These are phyloP conservation scores for Pao palembangensis DNA, from an alignment of 2,113 vertebrate genomes.

Conservation along the genomic window DNA sequence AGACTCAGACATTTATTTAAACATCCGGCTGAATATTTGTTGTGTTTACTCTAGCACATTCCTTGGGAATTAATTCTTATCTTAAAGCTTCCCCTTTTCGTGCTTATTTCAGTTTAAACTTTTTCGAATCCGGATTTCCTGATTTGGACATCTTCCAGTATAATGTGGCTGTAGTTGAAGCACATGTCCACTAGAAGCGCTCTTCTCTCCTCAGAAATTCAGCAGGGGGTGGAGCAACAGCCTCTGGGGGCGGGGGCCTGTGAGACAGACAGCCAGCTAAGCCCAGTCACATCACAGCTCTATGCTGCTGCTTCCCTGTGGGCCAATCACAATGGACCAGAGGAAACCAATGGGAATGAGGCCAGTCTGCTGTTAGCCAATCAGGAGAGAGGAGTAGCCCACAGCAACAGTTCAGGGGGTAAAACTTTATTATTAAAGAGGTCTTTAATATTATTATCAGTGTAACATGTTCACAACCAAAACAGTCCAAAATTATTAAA, in stretches of 20 bases:
- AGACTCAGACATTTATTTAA: no score
- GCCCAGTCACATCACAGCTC: constrained; percentile 66
- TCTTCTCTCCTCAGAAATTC: constrained; percentile 69
- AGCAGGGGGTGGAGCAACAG: constrained; percentile 71
- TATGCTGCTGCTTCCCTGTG: constrained; percentile 56
- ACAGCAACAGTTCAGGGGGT: constrained; percentile 63
- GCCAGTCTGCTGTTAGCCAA: constrained; percentile 57
- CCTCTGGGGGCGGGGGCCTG: constrained; percentile 62
- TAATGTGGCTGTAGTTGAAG: constrained; percentile 14
- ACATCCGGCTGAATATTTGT: not conserved
- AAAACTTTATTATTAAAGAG: constrained; percentile 18
- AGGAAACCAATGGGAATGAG: constrained; percentile 67
- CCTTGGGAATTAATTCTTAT: not conserved
- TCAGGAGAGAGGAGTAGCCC: constrained; percentile 53
- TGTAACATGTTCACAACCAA: not conserved
- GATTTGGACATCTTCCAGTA: not conserved
- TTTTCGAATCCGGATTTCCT: not conserved
- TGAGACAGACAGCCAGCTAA: constrained; percentile 68
- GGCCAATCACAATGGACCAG: constrained; percentile 70
- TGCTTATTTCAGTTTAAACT: not conserved
- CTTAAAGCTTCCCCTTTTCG: not conserved
- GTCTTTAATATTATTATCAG: not conserved
- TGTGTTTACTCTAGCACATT: not conserved
- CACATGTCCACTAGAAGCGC: constrained; percentile 49
- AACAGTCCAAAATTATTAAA: not conserved